These are phyloP conservation scores for Lycaon pictus DNA, from an alignment of 2,113 vertebrate genomes.

Conservation along the genomic window DNA sequence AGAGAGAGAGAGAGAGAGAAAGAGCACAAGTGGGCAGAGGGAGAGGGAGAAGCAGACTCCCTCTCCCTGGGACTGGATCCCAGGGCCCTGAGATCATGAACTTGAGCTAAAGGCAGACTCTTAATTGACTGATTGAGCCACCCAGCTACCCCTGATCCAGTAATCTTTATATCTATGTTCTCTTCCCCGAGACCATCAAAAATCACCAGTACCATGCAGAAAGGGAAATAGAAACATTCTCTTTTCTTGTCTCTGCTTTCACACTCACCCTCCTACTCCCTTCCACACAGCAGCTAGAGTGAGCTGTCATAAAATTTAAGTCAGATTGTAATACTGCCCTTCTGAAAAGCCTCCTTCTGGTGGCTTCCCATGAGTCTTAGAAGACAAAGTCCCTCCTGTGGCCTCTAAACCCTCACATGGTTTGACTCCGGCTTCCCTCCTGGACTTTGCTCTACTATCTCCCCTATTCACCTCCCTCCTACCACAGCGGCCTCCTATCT, in stretches of 20 bases:
- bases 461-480: background rate
- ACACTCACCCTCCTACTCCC: background rate
- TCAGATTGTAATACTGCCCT: background rate
- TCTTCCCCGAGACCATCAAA: background rate
- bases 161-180: background rate
- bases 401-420: background rate
- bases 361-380: background rate
- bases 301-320: background rate
- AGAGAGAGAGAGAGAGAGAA: too few species aligned
- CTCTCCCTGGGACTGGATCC: too few species aligned
- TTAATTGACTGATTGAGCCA: too few species aligned
- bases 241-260: background rate
- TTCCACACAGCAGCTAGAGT: background rate
- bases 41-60: too few species aligned
- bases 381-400: background rate
- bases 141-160: background rate
- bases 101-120: too few species aligned
- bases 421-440: background rate
- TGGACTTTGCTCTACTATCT: background rate
- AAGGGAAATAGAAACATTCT: background rate
- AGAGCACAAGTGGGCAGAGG: too few species aligned
- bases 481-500: background rate
- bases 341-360: background rate
- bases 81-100: too few species aligned
- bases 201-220: background rate